Evolutionary conservation across 2,797 vertebrate species (phyloP), one percentile per base, ranked within the genome.

Genomic region (Acipenser transmontanus): DNA sequence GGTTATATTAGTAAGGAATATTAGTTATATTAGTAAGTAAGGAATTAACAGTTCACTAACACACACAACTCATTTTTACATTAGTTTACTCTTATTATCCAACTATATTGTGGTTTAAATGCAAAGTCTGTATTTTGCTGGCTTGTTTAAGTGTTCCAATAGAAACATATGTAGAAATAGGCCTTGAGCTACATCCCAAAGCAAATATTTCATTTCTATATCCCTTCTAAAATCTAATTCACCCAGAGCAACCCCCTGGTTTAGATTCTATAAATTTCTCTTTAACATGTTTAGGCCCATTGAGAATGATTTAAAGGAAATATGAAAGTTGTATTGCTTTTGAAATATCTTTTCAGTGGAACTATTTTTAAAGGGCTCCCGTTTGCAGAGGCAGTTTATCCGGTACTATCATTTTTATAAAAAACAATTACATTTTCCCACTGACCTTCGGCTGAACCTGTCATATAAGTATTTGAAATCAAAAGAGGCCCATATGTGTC

Each of bases 401-500:
- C 4, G 34, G 4, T 17, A 17, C 17, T 17, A 61, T 47, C 17
- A 47, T 61, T 47, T 61, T 61, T 61, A 12, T 47, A 8, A 61
- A 61, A 47, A 61, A 11, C 12, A 57, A 57, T 13, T 13, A 57
- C 54, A 57, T 57, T 14, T 57, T 57, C 54, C 54, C 8, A 13
- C 60, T 61, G 60, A 61, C 60, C 60, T 2, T 8, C 13, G 20
- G 60, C 60, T 61, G 60, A 61, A 61, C 17, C 60, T 61, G 60
- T 57, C 54, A 57, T 34, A 34, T n/a, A 57, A 57, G 54, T 13
- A 57, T 57, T 57, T 57, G 54, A 57, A 57, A 57, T 57, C 54
- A 57, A 57, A n/a, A 11, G 54, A 11, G 14, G 9, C 50, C 50
- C 6, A 4, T 34, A 34, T 34, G 34, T 34, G 34, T 34, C 10